Evolutionary conservation across 2,888 invertebrate genomes (phyloP), one percentile per base, ranked within the genome.

Genomic region (Julus scandinavius): DNA sequence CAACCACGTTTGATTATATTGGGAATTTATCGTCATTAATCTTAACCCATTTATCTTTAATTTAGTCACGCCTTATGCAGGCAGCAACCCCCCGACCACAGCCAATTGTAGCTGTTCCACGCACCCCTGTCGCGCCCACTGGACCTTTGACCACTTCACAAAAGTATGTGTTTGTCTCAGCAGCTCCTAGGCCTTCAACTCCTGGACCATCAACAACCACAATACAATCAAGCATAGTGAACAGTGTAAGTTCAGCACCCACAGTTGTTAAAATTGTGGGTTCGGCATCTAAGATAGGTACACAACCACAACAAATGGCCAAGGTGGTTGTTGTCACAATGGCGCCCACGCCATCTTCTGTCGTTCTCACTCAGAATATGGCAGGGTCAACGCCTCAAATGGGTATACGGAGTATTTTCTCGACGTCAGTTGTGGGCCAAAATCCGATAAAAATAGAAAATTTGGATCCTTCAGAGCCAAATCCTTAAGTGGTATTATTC

Each of bases 311-410:
- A n/a, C 89, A 87, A 63, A 85, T 89, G 49, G 87, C 89, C 58
- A 89, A 89, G 38, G 89, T 89, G 6, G 88, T 89, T 7, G 86
- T 89, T 83, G 89, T 89, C n/a, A 89, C 89, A 20, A 86, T 89
- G 54, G 89, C 89, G 2, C 85, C 89, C 15, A 63, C 88, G n/a
- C 85, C 89, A 13, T 29, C 89, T 4, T 80, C 87, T 41, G 87
- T 80, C 11, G 83, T 80, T 1, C 41, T 63, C 40, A 87, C 45
- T 50, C 72, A 80, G 49, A 45, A n/a, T 40, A 40, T 45, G 80
- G 87, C 54, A 29, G 87, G 50, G 38, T 54, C 87, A 40, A 80
- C 72, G 1, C 72, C 87, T 15, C 87, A 87, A 45, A 80, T 87
- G 41, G 87, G 87, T 17, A 87, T 87, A 17, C 87, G 87, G 13